Percentiles rank a stretch among this genome's conserved stretches.
These are phyloP conservation scores for Tympanuchus pallidicinctus DNA, from an alignment of 2,113 vertebrate species.

Conservation along the genomic window DNA sequence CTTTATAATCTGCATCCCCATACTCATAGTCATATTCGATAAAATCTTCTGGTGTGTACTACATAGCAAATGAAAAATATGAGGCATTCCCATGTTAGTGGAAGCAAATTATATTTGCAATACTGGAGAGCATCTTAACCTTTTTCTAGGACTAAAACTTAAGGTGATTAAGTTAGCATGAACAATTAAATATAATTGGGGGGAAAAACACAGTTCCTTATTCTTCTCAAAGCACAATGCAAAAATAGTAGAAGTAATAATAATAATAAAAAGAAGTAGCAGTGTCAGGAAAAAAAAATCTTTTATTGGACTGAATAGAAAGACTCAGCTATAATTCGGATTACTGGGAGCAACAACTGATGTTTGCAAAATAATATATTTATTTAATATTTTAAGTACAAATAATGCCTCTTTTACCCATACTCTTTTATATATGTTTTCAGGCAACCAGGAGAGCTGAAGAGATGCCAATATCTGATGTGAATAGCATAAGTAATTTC, in stretches of 20 bases:
- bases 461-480: not conserved
- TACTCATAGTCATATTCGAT: constrained; percentile 96
- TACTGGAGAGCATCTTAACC: constrained; percentile 63
- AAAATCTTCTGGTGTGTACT: constrained; percentile 92
- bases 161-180: constrained; percentile 23
- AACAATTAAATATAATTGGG: not conserved
- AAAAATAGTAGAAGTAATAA: constrained; percentile 6
- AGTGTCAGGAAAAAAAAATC: not conserved
- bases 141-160: constrained; percentile 65
- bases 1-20: constrained; percentile 88
- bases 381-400: not conserved
- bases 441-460: not conserved
- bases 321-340: not conserved
- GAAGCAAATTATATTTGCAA: constrained; percentile 64
- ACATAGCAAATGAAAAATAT: constrained; percentile 81
- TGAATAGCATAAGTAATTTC: not conserved
- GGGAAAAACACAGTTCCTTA: not conserved
- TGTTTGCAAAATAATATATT: not conserved
- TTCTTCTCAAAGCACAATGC: constrained; percentile 8
- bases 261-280: not conserved
- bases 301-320: not conserved
- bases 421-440: not conserved
- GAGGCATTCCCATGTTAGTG: constrained; percentile 75
- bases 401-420: not conserved
- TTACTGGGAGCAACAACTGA: not conserved